phyloP scores from a whole-genome alignment of 2,113 vertebrate genomes.

The Trematocara nigrifrons region DNA sequence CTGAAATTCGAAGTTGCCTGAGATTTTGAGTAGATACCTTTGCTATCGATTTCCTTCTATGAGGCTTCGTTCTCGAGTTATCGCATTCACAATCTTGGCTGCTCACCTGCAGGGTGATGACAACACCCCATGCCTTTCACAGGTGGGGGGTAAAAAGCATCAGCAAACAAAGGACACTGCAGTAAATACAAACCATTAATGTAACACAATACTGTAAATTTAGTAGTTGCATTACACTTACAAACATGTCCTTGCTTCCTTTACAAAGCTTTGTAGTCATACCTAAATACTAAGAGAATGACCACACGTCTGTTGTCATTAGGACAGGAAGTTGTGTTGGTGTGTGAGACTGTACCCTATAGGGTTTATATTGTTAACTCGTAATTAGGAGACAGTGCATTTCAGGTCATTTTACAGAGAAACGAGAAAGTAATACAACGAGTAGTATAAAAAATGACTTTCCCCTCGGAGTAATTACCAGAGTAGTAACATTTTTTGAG shows the following conservation, averaged over 20 bases:
- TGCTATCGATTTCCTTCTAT: background rate
- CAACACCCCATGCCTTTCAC: background rate
- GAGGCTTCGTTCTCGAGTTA: background rate
- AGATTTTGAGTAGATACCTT: background rate
- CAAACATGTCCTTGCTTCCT: background rate
- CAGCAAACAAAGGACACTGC: background rate
- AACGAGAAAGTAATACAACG: background rate
- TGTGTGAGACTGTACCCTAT: background rate
- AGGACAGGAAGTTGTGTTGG: background rate
- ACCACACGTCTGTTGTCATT: background rate
- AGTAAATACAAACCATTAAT: background rate
- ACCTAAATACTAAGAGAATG: background rate
- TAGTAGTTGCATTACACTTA: background rate
- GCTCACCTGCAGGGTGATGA: background rate
- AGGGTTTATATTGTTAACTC: too few species aligned
- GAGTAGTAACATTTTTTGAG: background rate
- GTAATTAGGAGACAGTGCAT: background rate
- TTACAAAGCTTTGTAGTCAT: background rate
- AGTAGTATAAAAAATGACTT: background rate
- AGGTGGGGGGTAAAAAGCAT: background rate
- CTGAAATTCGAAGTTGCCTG: background rate
- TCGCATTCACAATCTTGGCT: background rate
- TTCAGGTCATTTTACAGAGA: background rate
- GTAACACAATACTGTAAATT: background rate
- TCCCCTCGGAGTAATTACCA: background rate